phyloP scores from a whole-genome alignment of 2,888 invertebrate species.

The Pyrocoelia pectoralis region DNA sequence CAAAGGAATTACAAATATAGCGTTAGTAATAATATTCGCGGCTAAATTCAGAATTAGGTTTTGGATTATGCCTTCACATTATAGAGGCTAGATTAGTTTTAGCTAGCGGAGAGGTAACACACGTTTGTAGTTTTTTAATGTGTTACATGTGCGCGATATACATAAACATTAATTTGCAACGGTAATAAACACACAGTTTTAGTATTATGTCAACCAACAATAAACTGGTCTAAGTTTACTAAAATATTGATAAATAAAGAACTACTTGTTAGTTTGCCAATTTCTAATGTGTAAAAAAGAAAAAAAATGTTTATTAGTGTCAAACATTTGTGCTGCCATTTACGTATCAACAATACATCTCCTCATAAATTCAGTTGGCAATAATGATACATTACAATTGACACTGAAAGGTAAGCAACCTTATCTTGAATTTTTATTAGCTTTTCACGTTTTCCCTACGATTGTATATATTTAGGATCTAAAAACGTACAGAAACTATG shows the following conservation, averaged over 20 bases:
- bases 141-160: no score
- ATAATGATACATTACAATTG: background rate
- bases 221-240: background rate
- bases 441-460: background rate
- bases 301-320: background rate
- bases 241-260: background rate
- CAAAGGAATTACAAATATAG: background rate
- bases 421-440: background rate
- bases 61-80: background rate
- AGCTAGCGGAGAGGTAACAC: background rate
- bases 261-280: background rate
- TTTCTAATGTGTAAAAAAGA: background rate
- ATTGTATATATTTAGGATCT: background rate
- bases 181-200: no score
- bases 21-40: background rate
- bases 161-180: no score
- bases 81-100: background rate
- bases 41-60: background rate
- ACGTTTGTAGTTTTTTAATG: no score
- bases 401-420: conserved; percentile 4
- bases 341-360: background rate
- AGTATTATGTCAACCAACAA: background rate
- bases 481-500: background rate
- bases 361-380: background rate
- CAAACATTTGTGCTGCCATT: background rate